Percentiles rank a stretch among this genome's conserved stretches.
Conservation (phyloP, 2,113 vertebrate species). For the Callochromis pleurospilus region DNA sequence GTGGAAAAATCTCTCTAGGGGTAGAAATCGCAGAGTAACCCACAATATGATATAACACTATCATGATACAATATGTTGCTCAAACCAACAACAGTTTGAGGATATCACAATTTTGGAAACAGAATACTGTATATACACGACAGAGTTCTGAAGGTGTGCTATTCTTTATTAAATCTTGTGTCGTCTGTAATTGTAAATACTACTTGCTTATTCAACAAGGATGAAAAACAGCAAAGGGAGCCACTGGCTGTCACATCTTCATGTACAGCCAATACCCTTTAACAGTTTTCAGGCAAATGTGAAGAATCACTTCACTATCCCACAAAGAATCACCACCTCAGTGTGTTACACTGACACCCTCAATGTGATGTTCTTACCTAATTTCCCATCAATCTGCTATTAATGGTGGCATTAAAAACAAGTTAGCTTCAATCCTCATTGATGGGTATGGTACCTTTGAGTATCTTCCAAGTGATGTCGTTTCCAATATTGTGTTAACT, state of each 20-base stretch:
- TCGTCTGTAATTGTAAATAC: neutral
- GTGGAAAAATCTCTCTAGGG: neutral
- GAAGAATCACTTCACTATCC: neutral
- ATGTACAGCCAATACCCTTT: neutral
- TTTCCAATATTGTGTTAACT: neutral
- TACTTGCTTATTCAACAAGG: neutral
- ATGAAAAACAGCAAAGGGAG: neutral
- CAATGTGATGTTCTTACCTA: neutral
- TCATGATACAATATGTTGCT: neutral
- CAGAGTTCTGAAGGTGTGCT: neutral
- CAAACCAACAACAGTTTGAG: neutral
- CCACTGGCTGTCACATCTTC: neutral
- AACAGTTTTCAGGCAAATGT: neutral
- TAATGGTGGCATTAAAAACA: neutral
- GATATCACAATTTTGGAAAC: neutral
- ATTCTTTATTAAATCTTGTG: neutral
- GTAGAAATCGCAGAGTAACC: neutral
- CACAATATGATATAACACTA: neutral
- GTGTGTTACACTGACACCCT: neutral
- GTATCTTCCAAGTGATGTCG: neutral
- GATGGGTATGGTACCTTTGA: neutral
- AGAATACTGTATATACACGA: neutral
- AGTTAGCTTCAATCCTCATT: neutral
- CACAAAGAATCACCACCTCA: neutral
- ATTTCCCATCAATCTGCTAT: neutral